Percentiles rank a stretch among this genome's conserved stretches.
Evolutionary conservation across 2,113 vertebrate genomes (phyloP).

Genomic region (Loxodonta africana): DNA sequence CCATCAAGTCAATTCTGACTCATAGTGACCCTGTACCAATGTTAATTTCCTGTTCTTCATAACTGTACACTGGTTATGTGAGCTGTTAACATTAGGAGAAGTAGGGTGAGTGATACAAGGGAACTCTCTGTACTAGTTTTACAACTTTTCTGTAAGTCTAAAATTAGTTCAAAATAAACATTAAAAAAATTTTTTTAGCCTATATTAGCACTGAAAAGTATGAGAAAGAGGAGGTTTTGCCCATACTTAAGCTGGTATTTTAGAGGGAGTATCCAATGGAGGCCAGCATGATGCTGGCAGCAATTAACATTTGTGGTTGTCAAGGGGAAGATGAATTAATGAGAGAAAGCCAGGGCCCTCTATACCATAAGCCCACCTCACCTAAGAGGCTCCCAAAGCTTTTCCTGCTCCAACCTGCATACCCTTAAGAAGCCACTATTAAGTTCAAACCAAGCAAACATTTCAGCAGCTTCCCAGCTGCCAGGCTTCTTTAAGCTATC

Average conservation of each 20-base stretch:
- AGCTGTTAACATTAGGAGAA: neutral
- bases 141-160: slow-evolving; percentile 1
- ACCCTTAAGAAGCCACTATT: neutral
- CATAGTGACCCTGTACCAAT: neutral
- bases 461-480: neutral
- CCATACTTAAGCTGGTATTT: neutral
- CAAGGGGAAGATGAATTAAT: slow-evolving; percentile 17
- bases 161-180: slow-evolving; percentile 41
- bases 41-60: neutral
- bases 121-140: neutral
- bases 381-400: neutral
- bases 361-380: neutral
- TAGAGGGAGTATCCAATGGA: neutral
- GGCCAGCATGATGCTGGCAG: neutral
- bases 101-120: neutral
- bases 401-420: neutral
- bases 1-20: no score
- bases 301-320: neutral
- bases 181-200: neutral
- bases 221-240: neutral
- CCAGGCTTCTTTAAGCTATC: neutral
- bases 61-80: neutral
- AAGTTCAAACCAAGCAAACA: neutral
- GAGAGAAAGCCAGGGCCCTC: neutral
- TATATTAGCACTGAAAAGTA: neutral